Base-by-base conservation (phyloP, 1,140 invertebrate species). In the Globodera ellingtonae region DNA sequence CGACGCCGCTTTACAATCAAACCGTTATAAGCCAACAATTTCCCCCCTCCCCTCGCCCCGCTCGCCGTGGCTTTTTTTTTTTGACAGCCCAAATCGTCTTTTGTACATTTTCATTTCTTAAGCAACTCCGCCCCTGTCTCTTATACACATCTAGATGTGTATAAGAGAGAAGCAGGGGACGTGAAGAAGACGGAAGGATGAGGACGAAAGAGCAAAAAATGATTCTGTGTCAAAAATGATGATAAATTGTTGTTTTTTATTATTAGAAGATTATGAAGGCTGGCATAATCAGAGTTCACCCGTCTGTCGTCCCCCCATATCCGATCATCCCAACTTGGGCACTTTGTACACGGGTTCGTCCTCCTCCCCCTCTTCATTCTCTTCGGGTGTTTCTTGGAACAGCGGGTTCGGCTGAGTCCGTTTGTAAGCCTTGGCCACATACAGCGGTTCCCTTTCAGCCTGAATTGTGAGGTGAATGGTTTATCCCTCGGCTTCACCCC, bases 361-460 rank as follows among this genome's bases (percentile, higher is more conserved):
- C 9, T 84, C 84, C 18, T 87, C 86, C 13, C 82, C 84, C 9
- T 84, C 80, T 56, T 84, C 85, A 13, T 77, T 73, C 6, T 67
- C 72, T 13, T 82, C 80, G 13, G 50, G 46, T 3, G 48, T 15
- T 35, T 88, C 79, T 78, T 89, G 88, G 81, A 90, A 90, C 50
- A 90, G 86, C 4, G 90, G 85, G 35, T 80, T 85, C 9, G 90
- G 90, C 79, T 90, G 90, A 15, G 88, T 90, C 71, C 93, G 94
- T 72, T 92, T 92, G 89, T 97, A 97, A 9, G 95, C 95, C 0
- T 95, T 95, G 0, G 94, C 92, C 66, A 97, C 94, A 95, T 95
- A 98, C 88, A 95, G 97, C 0, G 97, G 97, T 92, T 99, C 96
- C 89, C 98, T 94, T 72, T 93, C 95, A 0, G 97, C 97, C 86